Evolutionary conservation across 2,113 vertebrate species (phyloP).

Genomic region (Sula dactylatra): DNA sequence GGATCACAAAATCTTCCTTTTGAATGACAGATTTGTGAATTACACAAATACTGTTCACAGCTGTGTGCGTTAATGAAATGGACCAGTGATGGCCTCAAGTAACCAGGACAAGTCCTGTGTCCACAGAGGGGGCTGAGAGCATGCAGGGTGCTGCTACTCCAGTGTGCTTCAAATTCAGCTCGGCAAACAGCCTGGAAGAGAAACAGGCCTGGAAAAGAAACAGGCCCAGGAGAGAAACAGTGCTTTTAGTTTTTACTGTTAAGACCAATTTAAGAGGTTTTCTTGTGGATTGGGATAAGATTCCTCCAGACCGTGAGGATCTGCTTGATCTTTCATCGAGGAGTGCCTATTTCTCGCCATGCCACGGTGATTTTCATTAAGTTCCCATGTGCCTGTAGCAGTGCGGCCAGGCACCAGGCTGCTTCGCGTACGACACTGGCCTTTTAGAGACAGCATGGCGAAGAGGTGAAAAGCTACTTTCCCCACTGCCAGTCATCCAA

Average conservation of each 20-base stretch:
- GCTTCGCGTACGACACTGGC: rapidly evolving
- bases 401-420: neutral
- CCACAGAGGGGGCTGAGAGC: neutral
- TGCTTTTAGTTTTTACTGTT: neutral
- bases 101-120: neutral
- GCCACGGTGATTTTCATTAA: neutral
- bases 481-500: neutral
- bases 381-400: neutral
- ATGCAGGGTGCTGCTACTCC: neutral
- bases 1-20: neutral
- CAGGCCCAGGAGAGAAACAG: neutral
- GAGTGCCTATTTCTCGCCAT: neutral
- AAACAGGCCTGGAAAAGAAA: neutral
- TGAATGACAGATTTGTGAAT: neutral
- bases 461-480: neutral
- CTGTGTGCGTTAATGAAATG: neutral
- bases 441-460: neutral
- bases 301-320: neutral
- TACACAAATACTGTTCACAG: neutral
- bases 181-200: neutral
- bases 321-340: neutral
- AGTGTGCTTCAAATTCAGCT: neutral
- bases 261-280: neutral
- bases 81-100: neutral
- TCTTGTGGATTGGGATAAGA: neutral